A percentile compares a stretch with the other conserved stretches of the same genome.
These are phyloP conservation scores for Drosophila nr. perissopoda DNA, from an alignment of 2,888 invertebrate species.

Conservation along the genomic window DNA sequence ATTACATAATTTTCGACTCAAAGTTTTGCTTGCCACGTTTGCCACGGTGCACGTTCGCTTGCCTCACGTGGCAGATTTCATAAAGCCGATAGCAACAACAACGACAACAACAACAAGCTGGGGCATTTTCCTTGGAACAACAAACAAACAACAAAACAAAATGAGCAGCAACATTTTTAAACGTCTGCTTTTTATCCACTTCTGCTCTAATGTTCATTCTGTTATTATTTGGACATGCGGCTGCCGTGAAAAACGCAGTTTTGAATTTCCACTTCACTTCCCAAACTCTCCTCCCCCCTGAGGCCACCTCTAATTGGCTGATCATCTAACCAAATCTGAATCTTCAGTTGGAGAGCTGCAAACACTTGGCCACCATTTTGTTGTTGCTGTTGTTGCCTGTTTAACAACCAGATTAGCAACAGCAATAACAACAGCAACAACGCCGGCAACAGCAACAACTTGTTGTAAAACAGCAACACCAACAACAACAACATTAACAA, in stretches of 20 bases:
- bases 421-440: conserved; percentile 15
- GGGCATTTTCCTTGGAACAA: conserved; percentile 45
- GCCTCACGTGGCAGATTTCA: conserved; percentile 59
- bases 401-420: conserved; percentile 49
- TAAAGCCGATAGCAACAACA: conserved; percentile 37
- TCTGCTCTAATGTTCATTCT: background rate
- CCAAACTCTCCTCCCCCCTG: background rate
- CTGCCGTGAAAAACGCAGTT: conserved; percentile 42
- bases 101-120: conserved; percentile 24
- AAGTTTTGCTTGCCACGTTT: background rate
- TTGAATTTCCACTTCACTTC: conserved; percentile 9
- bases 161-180: conserved; percentile 20
- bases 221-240: conserved; percentile 15
- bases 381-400: conserved; percentile 33
- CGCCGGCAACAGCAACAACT: conserved; percentile 12
- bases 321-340: background rate
- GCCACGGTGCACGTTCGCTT: conserved; percentile 31
- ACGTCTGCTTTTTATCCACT: background rate
- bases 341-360: conserved; percentile 14
- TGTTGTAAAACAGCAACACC: conserved; percentile 28
- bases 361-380: conserved; percentile 32
- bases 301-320: background rate
- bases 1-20: background rate
- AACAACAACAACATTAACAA: background rate
- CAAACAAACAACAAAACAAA: conserved; percentile 37